Percentiles rank a stretch among this genome's conserved stretches.
phyloP scores from a whole-genome alignment of 2,113 vertebrate genomes.

The Rhombomys opimus region DNA sequence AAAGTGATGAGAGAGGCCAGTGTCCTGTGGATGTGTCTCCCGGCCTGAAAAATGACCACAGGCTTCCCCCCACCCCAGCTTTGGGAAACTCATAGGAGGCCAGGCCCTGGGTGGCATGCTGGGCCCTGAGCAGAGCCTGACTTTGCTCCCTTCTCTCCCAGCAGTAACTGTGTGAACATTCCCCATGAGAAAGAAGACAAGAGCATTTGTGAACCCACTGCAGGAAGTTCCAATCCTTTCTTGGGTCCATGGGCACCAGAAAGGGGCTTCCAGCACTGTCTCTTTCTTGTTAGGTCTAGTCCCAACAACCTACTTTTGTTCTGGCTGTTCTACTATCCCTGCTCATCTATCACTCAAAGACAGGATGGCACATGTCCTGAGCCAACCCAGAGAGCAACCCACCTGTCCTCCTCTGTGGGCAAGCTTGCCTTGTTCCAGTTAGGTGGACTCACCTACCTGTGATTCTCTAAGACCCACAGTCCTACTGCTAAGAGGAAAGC shows the following conservation, averaged over 20 bases:
- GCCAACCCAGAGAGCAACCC: accelerated
- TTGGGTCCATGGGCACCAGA: not conserved
- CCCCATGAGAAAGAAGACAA: not conserved
- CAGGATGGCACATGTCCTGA: not conserved
- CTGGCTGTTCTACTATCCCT: not conserved
- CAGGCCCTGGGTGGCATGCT: not conserved
- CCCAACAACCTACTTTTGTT: not conserved
- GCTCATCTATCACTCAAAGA: not conserved
- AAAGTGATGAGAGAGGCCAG: not conserved
- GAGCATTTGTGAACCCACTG: accelerated
- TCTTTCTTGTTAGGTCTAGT: not conserved
- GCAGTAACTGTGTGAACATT: not conserved
- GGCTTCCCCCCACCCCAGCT: not conserved
- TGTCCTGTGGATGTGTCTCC: not conserved
- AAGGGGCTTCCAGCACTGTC: too few species aligned
- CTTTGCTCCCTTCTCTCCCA: not conserved
- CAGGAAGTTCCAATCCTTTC: not conserved
- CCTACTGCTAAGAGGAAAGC: not conserved
- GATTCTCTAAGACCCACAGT: not conserved
- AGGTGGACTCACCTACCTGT: not conserved
- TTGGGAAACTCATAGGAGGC: not conserved
- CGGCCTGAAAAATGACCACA: not conserved
- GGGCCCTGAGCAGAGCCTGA: not conserved
- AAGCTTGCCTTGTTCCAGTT: not conserved
- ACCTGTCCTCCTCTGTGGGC: not conserved